Percentiles rank a stretch among this genome's conserved stretches.
These are phyloP conservation scores for Lochmaea crataegi DNA, from an alignment of 2,888 invertebrate species.

Conservation along the genomic window DNA sequence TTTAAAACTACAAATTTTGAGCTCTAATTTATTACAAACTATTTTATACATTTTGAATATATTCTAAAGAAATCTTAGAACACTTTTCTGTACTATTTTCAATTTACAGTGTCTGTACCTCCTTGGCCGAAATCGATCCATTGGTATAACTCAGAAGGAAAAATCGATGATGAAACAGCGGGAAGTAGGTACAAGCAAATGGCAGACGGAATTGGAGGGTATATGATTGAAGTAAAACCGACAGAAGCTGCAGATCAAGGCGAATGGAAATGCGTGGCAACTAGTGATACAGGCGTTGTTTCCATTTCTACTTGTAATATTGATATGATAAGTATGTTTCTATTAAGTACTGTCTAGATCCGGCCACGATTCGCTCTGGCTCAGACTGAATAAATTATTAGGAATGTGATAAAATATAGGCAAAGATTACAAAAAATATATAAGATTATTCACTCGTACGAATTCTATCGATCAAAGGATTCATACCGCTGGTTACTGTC, in stretches of 20 bases:
- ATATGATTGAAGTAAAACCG: constrained; percentile 79
- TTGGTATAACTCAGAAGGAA: constrained; percentile 89
- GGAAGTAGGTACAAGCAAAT: constrained; percentile 75
- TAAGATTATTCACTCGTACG: too few species aligned
- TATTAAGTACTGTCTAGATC: too few species aligned
- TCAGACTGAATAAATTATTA: too few species aligned
- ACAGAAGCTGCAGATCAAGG: constrained; percentile 87
- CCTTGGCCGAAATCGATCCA: constrained; percentile 86
- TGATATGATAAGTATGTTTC: constrained; percentile 79
- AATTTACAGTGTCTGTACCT: constrained; percentile 76
- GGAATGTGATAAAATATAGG: too few species aligned
- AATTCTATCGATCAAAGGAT: too few species aligned
- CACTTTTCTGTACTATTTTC: background rate
- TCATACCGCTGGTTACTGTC: too few species aligned
- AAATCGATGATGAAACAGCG: constrained; percentile 73
- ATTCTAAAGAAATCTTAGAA: too few species aligned
- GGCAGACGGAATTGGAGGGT: constrained; percentile 87
- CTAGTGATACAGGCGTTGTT: constrained; percentile 78
- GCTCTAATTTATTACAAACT: too few species aligned
- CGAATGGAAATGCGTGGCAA: constrained; percentile 90
- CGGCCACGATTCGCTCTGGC: too few species aligned
- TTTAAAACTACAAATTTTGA: too few species aligned
- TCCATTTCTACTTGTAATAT: constrained; percentile 81
- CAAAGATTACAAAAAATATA: too few species aligned
- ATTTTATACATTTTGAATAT: too few species aligned